A percentile compares a stretch with the other conserved stretches of the same genome.
These are phyloP conservation scores for Gallinago paraguaiae DNA, from an alignment of 2,113 vertebrate genomes.

Conservation along the genomic window DNA sequence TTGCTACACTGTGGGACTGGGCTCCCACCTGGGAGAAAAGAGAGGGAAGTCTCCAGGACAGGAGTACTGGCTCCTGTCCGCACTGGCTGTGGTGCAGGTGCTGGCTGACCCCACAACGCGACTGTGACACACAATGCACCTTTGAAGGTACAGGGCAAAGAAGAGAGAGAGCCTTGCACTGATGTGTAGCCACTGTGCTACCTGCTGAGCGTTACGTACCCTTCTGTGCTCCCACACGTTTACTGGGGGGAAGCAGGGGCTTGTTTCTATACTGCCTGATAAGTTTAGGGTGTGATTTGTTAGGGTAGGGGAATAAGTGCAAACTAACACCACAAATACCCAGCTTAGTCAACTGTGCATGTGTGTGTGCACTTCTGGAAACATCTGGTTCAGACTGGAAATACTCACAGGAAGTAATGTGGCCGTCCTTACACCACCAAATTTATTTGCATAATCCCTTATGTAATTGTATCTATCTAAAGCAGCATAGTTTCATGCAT, in stretches of 20 bases:
- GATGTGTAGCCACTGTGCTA: background rate
- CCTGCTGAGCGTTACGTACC: accelerated
- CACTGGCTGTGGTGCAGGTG: no score
- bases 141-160: background rate
- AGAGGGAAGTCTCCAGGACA: background rate
- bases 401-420: background rate
- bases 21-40: background rate
- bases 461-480: background rate
- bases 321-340: background rate
- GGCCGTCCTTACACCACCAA: background rate
- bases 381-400: background rate
- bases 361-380: background rate
- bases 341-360: background rate
- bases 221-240: accelerated
- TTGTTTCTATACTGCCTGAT: background rate
- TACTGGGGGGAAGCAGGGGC: no score
- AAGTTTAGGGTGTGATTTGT: background rate
- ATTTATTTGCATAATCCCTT: background rate
- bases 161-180: background rate
- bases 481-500: background rate
- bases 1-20: background rate
- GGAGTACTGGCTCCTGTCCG: no score
- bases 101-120: accelerated
- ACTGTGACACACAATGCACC: accelerated
- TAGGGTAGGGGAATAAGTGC: background rate